Base-by-base conservation (phyloP, 2,888 invertebrate genomes). In the Poecilobothrus nobilitatus region DNA sequence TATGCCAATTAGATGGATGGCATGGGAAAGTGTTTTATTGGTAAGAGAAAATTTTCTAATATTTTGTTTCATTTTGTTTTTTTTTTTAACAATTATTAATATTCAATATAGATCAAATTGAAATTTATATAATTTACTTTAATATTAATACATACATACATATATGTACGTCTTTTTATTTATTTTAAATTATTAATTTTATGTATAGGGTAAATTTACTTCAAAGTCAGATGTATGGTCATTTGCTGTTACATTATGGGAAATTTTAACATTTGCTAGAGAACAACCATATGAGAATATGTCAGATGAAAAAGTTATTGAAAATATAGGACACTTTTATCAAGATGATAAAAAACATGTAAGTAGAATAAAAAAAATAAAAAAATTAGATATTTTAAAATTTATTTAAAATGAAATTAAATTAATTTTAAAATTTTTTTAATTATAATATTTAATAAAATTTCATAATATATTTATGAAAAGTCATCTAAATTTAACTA, bases 171-270 rank as follows among this genome's bases (percentile, higher is more conserved):
- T 7, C 1, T 10, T 37, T 37, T 8, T 37, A 37, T 5, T 37
- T 7, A 1, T 7, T 1, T 37, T 37, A 10, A 5, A 10, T 7
- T 7, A 10, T 37, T 37, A 7, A 10, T 7, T 37, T 37, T 12
- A 7, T 37, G 2, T 37, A 5, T 82, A 92, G 91, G 91, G 89
- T 67, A 91, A 91, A 81, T 92, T 89, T 80, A 88, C 91, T 53
- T 88, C 89, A 67, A 92, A 92, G 80, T 91, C 91, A 74, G 94
- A 94, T 83, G 92, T 93, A 65, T 94, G 94, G 94, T 87, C 92
- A 68, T 94, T 93, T 78, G 94, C 91, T 65, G 91, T 94, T 69
- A 90, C 92, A 67, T 84, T 94, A 72, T 94, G 93, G 92, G 94
- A 94, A 82, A 89, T 94, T 73, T 83, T 94, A 78, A 91, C 91